A percentile compares a stretch with the other conserved stretches of the same genome.
phyloP scores from a whole-genome alignment of 2,888 invertebrate species.

The Machimus rusticus region DNA sequence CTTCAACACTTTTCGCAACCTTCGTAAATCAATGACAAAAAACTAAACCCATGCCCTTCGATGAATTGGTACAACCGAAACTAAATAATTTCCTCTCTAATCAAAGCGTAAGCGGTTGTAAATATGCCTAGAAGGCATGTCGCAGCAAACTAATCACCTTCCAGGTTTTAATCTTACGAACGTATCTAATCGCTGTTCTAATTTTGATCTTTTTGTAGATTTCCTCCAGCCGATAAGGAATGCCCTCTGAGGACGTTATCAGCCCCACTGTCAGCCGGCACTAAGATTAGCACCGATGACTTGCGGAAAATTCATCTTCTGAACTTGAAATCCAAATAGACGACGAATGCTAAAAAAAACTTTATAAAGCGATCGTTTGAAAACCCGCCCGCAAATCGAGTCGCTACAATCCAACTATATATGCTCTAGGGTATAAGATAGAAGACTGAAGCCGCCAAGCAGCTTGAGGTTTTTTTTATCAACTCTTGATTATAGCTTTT shows the following conservation, averaged over 20 bases:
- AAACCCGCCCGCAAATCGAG: neutral
- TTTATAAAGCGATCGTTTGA: neutral
- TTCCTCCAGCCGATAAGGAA: neutral
- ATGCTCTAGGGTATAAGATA: neutral
- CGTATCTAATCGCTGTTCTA: neutral
- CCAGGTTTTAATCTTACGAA: neutral
- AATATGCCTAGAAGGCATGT: neutral
- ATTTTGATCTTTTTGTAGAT: neutral
- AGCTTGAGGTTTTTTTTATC: constrained; percentile 1
- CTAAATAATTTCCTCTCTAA: neutral
- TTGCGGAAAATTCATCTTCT: constrained; percentile 4
- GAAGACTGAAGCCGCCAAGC: neutral
- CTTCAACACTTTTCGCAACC: neutral
- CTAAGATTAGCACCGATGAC: neutral
- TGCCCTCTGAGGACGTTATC: neutral
- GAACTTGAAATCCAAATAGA: constrained; percentile 1
- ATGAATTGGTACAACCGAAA: neutral
- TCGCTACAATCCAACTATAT: neutral
- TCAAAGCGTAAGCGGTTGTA: neutral
- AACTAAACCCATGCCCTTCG: neutral
- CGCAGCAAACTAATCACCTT: neutral
- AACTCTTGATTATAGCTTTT: neutral
- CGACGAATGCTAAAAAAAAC: neutral
- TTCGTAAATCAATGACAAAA: neutral
- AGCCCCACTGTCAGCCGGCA: neutral